Conservation (phyloP, 2,888 invertebrate species). For the Strigamia transsilvanica region DNA sequence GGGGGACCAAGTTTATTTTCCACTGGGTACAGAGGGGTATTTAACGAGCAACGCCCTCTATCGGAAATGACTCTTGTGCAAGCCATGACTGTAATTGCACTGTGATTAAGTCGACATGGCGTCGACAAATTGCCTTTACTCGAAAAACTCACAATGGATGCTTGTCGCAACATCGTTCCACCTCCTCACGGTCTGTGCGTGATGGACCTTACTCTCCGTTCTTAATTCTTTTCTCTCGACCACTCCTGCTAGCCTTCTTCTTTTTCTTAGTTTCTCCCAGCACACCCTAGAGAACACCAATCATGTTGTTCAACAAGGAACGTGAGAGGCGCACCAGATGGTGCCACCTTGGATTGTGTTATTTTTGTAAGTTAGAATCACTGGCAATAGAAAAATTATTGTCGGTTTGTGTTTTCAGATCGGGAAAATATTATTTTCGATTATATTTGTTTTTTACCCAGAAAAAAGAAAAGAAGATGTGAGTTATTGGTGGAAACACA, state of each 20-base stretch:
- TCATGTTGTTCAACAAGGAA: conserved; percentile 44
- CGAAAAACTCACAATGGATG: conserved; percentile 40
- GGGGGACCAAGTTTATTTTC: conserved; percentile 21
- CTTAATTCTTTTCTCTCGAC: conserved; percentile 9
- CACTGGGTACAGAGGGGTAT: conserved; percentile 32
- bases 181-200: conserved; percentile 24
- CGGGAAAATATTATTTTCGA: not conserved
- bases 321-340: conserved; percentile 44
- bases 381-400: conserved; percentile 34
- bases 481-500: not conserved
- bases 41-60: conserved; percentile 49
- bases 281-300: conserved; percentile 43
- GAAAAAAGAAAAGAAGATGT: not conserved
- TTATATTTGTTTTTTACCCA: not conserved
- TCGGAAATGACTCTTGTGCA: conserved; percentile 47
- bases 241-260: conserved; percentile 12
- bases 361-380: conserved; percentile 40
- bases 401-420: conserved; percentile 17
- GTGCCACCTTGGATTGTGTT: conserved; percentile 38
- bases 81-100: conserved; percentile 47
- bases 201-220: conserved; percentile 27
- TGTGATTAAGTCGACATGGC: conserved; percentile 49
- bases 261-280: not conserved
- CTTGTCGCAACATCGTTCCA: conserved; percentile 28
- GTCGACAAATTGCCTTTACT: conserved; percentile 48